Conservation (phyloP, 1,140 invertebrate genomes). For the Coenobita brevimanus region DNA sequence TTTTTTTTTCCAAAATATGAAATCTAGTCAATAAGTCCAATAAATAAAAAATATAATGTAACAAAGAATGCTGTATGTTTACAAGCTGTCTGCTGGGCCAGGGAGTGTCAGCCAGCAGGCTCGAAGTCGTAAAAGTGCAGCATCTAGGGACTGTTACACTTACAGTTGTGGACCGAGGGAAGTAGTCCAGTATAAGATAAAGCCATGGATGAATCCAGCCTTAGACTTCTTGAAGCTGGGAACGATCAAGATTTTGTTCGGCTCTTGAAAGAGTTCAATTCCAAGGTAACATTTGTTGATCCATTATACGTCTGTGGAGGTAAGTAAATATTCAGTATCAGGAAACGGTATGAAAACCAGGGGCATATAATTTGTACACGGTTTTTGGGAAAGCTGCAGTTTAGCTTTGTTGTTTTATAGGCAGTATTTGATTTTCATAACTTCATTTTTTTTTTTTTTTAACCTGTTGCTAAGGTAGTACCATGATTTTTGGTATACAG, state of each 20-base stretch:
- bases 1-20: background rate
- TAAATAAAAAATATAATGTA: background rate
- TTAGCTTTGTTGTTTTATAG: too few species aligned
- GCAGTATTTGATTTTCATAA: too few species aligned
- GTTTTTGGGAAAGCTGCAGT: too few species aligned
- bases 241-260: slow-evolving; percentile 34
- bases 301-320: background rate
- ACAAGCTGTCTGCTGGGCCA: slow-evolving; percentile 21
- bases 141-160: background rate
- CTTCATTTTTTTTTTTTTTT: too few species aligned
- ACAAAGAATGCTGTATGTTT: background rate
- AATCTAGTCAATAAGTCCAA: background rate
- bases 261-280: slow-evolving; percentile 28
- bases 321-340: background rate
- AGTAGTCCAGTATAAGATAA: background rate
- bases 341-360: too few species aligned
- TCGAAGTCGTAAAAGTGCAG: background rate
- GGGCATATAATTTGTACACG: background rate
- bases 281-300: background rate
- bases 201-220: slow-evolving; percentile 25
- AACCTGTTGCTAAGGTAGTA: too few species aligned
- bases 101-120: background rate
- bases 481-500: too few species aligned
- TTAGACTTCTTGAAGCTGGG: slow-evolving; percentile 31
- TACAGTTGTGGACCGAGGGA: background rate